phyloP scores from a whole-genome alignment of 1,140 invertebrate genomes.

The Oscheius sp. region DNA sequence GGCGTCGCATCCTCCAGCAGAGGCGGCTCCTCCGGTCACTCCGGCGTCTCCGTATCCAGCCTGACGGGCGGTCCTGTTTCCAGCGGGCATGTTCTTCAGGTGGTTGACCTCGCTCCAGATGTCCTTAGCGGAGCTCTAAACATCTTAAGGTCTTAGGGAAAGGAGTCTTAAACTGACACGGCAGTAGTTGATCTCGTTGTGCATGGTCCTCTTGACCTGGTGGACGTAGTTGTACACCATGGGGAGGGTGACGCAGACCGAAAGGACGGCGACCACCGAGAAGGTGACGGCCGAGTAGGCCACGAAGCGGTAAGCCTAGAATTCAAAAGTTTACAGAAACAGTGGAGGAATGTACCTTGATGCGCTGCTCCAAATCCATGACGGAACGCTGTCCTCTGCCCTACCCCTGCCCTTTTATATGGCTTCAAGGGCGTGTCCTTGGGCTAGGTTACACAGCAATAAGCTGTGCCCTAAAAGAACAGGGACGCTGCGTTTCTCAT shows the following conservation, averaged over 20 bases:
- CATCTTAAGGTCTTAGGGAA: no score
- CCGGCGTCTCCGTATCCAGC: conserved; percentile 35
- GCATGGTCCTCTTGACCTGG: conserved; percentile 30
- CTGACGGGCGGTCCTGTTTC: conserved; percentile 41
- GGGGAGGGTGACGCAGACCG: conserved; percentile 34
- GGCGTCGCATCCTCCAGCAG: conserved; percentile 34
- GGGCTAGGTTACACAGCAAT: no score
- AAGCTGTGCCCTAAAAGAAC: no score
- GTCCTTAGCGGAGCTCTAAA: conserved; percentile 41
- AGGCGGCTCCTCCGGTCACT: conserved; percentile 1
- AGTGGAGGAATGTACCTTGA: no score
- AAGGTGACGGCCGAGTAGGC: conserved; percentile 34
- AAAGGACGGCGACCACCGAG: conserved; percentile 31
- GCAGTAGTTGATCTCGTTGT: conserved; percentile 30
- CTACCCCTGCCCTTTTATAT: conserved; percentile 1
- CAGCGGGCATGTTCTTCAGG: conserved; percentile 30
- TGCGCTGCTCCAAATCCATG: conserved; percentile 26
- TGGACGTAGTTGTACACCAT: conserved; percentile 35
- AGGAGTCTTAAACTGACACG: no score
- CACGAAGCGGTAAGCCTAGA: conserved; percentile 33
- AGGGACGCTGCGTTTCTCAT: no score
- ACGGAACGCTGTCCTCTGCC: neutral
- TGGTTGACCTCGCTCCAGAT: conserved; percentile 39
- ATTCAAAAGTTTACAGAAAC: no score
- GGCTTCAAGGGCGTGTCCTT: no score